A percentile compares a stretch with the other conserved stretches of the same genome.
These are phyloP conservation scores for Strongylocentrotus purpuratus DNA, from an alignment of 35 echinoderm and acorn worm genomes.

Conservation along the genomic window DNA sequence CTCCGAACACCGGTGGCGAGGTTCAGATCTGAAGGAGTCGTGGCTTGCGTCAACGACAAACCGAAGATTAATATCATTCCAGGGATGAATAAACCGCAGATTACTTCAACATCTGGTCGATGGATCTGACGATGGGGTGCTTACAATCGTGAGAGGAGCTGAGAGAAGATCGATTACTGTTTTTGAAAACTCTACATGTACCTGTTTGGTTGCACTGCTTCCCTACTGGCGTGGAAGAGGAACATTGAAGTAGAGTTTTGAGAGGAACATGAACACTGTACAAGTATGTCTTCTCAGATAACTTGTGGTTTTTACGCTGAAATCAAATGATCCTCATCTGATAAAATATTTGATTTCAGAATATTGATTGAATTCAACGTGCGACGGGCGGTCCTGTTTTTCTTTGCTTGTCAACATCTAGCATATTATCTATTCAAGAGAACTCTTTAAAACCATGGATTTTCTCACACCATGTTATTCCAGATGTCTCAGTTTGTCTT, in stretches of 20 bases:
- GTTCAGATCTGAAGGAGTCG: neutral
- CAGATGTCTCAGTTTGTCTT: neutral
- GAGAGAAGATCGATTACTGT: neutral
- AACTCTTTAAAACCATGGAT: neutral
- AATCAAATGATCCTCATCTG: neutral
- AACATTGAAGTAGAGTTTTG: no score
- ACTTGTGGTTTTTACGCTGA: no score
- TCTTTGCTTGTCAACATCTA: no score
- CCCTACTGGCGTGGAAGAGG: neutral
- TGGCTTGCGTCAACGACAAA: neutral
- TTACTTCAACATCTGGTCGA: neutral
- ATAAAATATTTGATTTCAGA: neutral
- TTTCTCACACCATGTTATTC: neutral
- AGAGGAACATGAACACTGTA: no score
- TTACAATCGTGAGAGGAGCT: neutral
- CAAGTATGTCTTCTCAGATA: no score
- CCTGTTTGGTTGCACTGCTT: neutral
- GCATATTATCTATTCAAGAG: no score
- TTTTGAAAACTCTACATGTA: neutral
- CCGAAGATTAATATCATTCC: neutral
- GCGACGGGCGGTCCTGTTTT: no score
- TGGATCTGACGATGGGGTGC: neutral
- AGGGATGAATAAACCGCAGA: neutral
- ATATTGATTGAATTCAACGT: no score
- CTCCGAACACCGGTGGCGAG: neutral